Percentiles rank a stretch among this genome's conserved stretches.
Conservation (phyloP, 2,888 invertebrate genomes). For the Nipponacmea schrenckii region DNA sequence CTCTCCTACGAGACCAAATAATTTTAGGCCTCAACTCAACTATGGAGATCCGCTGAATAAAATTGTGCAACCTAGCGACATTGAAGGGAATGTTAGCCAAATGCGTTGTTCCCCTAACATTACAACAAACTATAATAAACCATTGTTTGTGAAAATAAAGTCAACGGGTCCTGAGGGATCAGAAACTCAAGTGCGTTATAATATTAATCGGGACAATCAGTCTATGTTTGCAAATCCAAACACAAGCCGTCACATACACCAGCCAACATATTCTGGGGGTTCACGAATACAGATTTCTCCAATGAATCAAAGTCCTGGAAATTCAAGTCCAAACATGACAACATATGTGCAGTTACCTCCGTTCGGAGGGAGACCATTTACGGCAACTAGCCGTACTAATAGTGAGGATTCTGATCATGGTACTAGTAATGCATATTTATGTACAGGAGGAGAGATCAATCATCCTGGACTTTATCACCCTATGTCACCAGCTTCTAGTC, state of each 20-base stretch:
- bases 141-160: constrained; percentile 26
- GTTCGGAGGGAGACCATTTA: too few species aligned
- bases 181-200: constrained; percentile 14
- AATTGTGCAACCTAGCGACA: too few species aligned
- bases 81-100: neutral
- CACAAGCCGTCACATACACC: neutral
- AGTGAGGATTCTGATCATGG: constrained; percentile 31
- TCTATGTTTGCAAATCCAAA: constrained; percentile 8
- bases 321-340: neutral
- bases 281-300: neutral
- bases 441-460: constrained; percentile 31
- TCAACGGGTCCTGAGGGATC: constrained; percentile 22
- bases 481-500: constrained; percentile 54
- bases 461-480: constrained; percentile 26
- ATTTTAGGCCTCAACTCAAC: neutral
- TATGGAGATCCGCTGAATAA: too few species aligned
- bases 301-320: neutral
- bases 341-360: neutral
- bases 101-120: neutral
- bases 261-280: constrained; percentile 4
- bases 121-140: constrained; percentile 17
- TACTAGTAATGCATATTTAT: constrained; percentile 24
- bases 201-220: constrained; percentile 9
- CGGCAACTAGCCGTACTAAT: constrained; percentile 12
- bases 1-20: neutral